Base-by-base conservation (phyloP, 2,888 invertebrate species). In the Calameuta filiformis region DNA sequence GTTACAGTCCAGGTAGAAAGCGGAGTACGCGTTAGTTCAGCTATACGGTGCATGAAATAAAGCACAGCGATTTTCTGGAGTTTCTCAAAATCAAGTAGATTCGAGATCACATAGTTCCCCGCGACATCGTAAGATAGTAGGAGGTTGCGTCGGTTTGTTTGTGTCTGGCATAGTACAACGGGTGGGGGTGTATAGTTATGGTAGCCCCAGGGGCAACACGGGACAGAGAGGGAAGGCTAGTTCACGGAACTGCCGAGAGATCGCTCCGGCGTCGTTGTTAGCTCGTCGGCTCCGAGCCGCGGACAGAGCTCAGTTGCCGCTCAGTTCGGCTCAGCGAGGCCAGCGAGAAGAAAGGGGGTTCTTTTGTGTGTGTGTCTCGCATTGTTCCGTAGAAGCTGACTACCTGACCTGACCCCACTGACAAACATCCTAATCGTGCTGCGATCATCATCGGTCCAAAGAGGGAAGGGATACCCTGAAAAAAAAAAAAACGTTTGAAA, bases 271-370 rank as follows among this genome's bases (percentile, higher is more conserved):
- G 89, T 92, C 91, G 91, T 89, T 89, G 89, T 88, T 88, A 84
- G 87, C 91, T 90, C 90, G 91, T 91, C 89, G 89, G 89, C 88
- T 91, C 88, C 88, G 90, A 90, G 92, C 91, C 91, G 91, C 91
- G 89, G 89, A 88, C 91, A 90, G 92, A 92, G 91, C 93, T 93
- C 93, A 93, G 93, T 93, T 91, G 92, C 92, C 92, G 93, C 90
- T 92, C 91, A 91, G 90, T 90, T 89, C 88, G 90, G 90, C 91
- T 90, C 90, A 89, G 90, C 90, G 89, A 90, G 90, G 90, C 90
- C 88, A 89, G 85, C 89, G 88, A 89, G 88, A 89, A 90, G 88
- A 89, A 89, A 89, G 90, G 88, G 89, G 88, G 82, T 86, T 85
- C 84, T 87, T 84, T 82, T 84, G 86, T 86, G 87, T 87, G 87